Conservation (phyloP, 2,888 invertebrate species). For the Seira musarum region DNA sequence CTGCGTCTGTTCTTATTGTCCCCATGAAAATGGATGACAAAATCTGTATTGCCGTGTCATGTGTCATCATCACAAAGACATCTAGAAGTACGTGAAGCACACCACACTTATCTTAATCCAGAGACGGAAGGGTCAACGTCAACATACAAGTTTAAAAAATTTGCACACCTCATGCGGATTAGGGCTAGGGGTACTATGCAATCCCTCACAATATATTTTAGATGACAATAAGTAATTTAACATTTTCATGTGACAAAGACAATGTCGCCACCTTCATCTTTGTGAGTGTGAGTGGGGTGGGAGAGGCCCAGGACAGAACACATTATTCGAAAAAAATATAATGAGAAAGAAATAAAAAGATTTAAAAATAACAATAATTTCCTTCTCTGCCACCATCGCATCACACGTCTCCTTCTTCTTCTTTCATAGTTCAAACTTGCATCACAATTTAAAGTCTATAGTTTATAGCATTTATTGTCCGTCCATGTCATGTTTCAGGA, state of each 20-base stretch:
- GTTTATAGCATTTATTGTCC: too few relatives aligned
- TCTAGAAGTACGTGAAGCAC: not conserved
- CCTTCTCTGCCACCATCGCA: not conserved
- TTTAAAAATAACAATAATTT: not conserved
- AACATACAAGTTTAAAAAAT: not conserved
- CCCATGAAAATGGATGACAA: not conserved
- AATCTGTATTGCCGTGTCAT: too few relatives aligned
- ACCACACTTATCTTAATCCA: constrained; percentile 11
- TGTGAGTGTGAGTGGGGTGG: not conserved
- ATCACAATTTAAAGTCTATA: too few relatives aligned
- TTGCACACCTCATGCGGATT: not conserved
- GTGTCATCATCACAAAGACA: not conserved
- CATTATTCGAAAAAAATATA: too few relatives aligned
- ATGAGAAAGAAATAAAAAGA: too few relatives aligned
- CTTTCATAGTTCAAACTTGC: too few relatives aligned
- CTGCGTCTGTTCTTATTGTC: not conserved
- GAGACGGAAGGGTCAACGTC: constrained; percentile 31
- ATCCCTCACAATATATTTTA: not conserved
- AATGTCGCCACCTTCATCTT: constrained; percentile 39
- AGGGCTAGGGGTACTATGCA: not conserved
- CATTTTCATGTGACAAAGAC: constrained; percentile 23
- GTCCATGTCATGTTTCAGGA: not conserved
- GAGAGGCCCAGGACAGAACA: not conserved
- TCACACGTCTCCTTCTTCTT: too few relatives aligned
- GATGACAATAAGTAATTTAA: not conserved